phyloP scores from a whole-genome alignment of 2,797 vertebrate genomes.

The Staurois parvus region DNA sequence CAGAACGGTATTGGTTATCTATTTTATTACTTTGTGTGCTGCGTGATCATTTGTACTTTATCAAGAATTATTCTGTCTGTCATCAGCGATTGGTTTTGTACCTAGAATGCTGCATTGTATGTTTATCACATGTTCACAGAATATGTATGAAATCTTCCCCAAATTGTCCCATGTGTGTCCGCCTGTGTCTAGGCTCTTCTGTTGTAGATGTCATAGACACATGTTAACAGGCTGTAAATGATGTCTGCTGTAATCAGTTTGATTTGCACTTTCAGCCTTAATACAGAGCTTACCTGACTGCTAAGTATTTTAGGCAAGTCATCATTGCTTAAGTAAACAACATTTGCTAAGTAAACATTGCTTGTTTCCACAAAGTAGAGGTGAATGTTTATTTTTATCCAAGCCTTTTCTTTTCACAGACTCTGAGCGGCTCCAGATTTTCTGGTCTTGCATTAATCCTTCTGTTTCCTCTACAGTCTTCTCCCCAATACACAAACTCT shows the following conservation, averaged over 20 bases:
- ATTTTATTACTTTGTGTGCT: too few relatives aligned
- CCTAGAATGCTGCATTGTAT: too few relatives aligned
- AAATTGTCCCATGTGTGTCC: too few relatives aligned
- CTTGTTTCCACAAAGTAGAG: slow-evolving; percentile 71
- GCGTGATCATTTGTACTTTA: too few relatives aligned
- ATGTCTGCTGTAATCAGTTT: not conserved
- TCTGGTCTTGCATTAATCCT: slow-evolving; percentile 15
- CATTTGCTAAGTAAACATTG: slow-evolving; percentile 74
- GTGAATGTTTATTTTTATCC: slow-evolving; percentile 70
- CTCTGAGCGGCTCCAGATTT: slow-evolving; percentile 12
- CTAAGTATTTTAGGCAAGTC: slow-evolving; percentile 66
- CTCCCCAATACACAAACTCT: not conserved
- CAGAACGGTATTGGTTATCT: too few relatives aligned
- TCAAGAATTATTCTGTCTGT: too few relatives aligned
- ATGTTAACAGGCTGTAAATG: not conserved
- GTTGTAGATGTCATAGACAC: not conserved
- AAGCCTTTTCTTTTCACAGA: slow-evolving; percentile 53
- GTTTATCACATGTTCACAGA: too few relatives aligned
- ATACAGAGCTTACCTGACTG: slow-evolving; percentile 33
- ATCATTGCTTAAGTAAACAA: slow-evolving; percentile 66
- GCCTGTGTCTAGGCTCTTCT: too few relatives aligned
- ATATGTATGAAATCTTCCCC: too few relatives aligned
- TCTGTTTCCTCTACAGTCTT: slow-evolving; percentile 27
- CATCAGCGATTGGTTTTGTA: too few relatives aligned
- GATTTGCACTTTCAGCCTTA: not conserved